Conservation (phyloP, 2,113 vertebrate species). For the Sakesphorus luctuosus region DNA sequence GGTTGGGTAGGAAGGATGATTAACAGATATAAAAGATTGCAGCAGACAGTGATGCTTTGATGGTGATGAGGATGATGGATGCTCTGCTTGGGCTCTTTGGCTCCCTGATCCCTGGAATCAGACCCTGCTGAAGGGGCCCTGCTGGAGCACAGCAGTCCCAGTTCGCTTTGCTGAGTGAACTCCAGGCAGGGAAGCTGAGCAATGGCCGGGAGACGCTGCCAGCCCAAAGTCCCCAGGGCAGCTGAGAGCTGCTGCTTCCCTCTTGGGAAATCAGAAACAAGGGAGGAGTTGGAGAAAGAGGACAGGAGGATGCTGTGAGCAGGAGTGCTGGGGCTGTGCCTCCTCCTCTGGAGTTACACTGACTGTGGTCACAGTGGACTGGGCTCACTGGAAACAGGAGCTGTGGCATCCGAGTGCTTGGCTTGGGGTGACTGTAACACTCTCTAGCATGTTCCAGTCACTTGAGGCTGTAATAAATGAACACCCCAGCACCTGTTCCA, state of each 20-base stretch:
- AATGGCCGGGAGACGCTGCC: not conserved
- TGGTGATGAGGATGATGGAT: not conserved
- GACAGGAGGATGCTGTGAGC: not conserved
- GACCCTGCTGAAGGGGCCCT: not conserved
- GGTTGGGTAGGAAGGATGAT: not conserved
- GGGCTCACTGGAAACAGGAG: not conserved
- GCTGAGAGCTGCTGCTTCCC: not conserved
- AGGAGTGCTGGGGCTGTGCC: not conserved
- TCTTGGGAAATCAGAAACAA: not conserved
- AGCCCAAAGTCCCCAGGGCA: not conserved
- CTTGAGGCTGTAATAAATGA: not conserved
- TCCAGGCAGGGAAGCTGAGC: not conserved
- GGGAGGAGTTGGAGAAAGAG: not conserved
- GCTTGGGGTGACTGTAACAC: not conserved
- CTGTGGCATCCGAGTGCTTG: not conserved
- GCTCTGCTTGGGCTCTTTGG: not conserved
- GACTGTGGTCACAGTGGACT: not conserved
- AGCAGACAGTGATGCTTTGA: not conserved
- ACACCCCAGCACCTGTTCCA: not conserved
- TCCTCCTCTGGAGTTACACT: not conserved
- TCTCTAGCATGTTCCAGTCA: not conserved
- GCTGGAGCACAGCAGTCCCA: rapidly evolving
- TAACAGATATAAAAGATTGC: rapidly evolving
- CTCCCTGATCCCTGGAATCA: not conserved
- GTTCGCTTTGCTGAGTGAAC: rapidly evolving